Percentiles rank a stretch among this genome's conserved stretches.
phyloP scores from a whole-genome alignment of 1,140 invertebrate species.

The Ridgeia piscesae region DNA sequence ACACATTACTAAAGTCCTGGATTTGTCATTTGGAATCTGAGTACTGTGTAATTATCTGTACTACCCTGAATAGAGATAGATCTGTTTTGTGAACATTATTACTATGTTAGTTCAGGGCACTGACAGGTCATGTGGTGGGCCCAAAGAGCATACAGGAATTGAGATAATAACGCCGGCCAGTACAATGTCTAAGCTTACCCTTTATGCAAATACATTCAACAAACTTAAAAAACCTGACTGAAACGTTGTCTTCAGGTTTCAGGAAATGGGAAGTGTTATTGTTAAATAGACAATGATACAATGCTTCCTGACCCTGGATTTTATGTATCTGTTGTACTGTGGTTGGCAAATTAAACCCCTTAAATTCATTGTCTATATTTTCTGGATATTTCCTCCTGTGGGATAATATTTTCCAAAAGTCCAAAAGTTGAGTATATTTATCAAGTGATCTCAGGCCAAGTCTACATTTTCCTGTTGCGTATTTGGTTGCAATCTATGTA shows the following conservation, averaged over 20 bases:
- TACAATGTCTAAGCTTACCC: not conserved
- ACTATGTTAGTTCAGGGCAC: not conserved
- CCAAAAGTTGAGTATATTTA: no score
- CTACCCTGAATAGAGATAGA: not conserved
- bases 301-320: not conserved
- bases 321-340: not conserved
- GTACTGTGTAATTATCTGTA: not conserved
- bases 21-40: conserved; percentile 1
- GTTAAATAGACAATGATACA: not conserved
- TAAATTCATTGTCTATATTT: not conserved
- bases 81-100: not conserved
- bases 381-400: not conserved
- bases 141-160: not conserved
- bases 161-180: not conserved
- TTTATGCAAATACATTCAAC: not conserved
- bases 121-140: not conserved
- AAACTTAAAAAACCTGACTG: not conserved
- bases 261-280: not conserved
- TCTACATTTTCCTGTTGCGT: not conserved
- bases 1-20: not conserved
- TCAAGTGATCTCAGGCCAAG: not conserved
- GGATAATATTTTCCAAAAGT: not conserved
- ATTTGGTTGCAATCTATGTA: not conserved
- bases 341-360: not conserved
- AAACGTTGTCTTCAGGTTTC: not conserved